These are phyloP conservation scores for Atopsyche davidsoni DNA, from an alignment of 1,140 invertebrate species.

Conservation along the genomic window DNA sequence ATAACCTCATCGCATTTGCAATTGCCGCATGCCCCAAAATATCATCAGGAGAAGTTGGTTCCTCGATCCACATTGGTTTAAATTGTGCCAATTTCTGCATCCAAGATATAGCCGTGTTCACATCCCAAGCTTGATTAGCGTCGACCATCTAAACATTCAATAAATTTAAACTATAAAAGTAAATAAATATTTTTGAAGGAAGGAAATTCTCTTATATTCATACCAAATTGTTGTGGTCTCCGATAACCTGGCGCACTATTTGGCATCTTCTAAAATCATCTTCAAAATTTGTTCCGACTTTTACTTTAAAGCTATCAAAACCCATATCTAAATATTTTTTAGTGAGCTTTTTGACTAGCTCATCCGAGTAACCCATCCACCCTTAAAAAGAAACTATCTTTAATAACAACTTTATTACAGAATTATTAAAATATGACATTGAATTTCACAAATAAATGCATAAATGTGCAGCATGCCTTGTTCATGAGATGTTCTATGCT, in stretches of 20 bases:
- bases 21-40: constrained; percentile 77
- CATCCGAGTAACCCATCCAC: constrained; percentile 74
- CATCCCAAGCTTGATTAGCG: constrained; percentile 89
- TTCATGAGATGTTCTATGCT: not conserved
- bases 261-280: constrained; percentile 68
- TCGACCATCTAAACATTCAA: constrained; percentile 90
- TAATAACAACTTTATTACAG: not conserved
- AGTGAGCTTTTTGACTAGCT: constrained; percentile 62
- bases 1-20: constrained; percentile 54
- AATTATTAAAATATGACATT: constrained; percentile 2
- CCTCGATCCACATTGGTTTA: constrained; percentile 85
- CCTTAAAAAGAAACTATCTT: constrained; percentile 52
- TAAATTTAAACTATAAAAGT: too few species aligned
- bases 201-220: too few species aligned
- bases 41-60: constrained; percentile 90
- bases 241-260: constrained; percentile 71
- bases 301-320: constrained; percentile 81
- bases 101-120: constrained; percentile 77
- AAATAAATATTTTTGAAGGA: too few species aligned
- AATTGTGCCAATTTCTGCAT: constrained; percentile 70
- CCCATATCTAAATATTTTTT: constrained; percentile 66
- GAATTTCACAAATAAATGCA: too few species aligned
- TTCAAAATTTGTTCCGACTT: constrained; percentile 78
- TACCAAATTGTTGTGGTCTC: constrained; percentile 65
- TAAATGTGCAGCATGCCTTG: not conserved